These are phyloP conservation scores for Nomada ruficornis DNA, from an alignment of 2,888 invertebrate genomes.

Conservation along the genomic window DNA sequence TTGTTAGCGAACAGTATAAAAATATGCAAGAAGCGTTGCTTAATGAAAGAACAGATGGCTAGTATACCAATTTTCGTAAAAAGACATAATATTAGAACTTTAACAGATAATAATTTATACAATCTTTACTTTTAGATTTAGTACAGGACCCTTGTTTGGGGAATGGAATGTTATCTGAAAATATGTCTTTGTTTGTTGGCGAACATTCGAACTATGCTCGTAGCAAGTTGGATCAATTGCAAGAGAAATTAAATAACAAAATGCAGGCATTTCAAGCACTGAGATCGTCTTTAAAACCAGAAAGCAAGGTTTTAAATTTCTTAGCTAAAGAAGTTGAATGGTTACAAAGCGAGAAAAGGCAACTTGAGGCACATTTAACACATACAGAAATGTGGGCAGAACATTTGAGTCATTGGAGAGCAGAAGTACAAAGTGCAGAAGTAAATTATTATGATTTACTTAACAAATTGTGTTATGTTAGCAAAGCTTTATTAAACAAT, in stretches of 20 bases:
- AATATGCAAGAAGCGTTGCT: slow-evolving; percentile 89
- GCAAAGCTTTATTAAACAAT: neutral
- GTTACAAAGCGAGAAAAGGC: slow-evolving; percentile 91
- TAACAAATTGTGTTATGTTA: neutral
- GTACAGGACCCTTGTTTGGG: slow-evolving; percentile 77
- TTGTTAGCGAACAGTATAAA: slow-evolving; percentile 94
- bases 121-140: slow-evolving; percentile 68
- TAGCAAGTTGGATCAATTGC: slow-evolving; percentile 92
- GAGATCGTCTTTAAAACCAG: slow-evolving; percentile 92
- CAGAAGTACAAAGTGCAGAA: slow-evolving; percentile 93
- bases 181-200: slow-evolving; percentile 87
- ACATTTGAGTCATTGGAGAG: slow-evolving; percentile 94
- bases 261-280: slow-evolving; percentile 92
- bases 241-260: slow-evolving; percentile 94
- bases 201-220: slow-evolving; percentile 94
- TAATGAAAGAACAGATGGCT: slow-evolving; percentile 86
- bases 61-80: slow-evolving; percentile 43
- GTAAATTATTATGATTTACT: slow-evolving; percentile 82
- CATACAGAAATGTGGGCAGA: slow-evolving; percentile 96
- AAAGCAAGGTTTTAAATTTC: slow-evolving; percentile 91
- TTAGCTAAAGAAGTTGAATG: slow-evolving; percentile 94
- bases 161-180: slow-evolving; percentile 78
- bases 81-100: neutral
- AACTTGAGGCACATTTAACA: slow-evolving; percentile 93
- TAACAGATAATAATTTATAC: neutral